Conservation (phyloP, 2,888 invertebrate genomes). For the Scrobipalpa costella region DNA sequence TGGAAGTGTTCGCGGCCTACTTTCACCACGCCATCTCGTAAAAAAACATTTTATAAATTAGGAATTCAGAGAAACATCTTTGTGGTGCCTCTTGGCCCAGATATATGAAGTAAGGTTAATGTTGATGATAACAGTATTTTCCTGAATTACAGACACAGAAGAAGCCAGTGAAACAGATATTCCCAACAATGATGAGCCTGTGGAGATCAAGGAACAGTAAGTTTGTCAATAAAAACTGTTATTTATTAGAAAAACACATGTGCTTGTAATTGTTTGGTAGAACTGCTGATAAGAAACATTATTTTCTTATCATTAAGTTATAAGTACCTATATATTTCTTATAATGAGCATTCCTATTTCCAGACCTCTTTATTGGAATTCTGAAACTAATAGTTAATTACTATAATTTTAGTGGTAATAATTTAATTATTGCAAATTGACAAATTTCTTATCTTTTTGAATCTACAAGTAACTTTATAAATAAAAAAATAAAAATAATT, state of each 20-base stretch:
- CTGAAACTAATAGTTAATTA: too few species aligned
- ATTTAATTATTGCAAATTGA: too few species aligned
- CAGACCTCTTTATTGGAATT: too few species aligned
- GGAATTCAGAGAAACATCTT: constrained; percentile 4
- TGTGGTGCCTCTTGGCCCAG: constrained; percentile 5
- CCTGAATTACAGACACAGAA: constrained; percentile 88
- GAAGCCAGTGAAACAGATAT: constrained; percentile 98
- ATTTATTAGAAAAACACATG: neutral
- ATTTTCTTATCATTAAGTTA: neutral
- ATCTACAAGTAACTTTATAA: too few species aligned
- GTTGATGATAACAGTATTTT: constrained; percentile 5
- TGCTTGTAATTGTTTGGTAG: neutral
- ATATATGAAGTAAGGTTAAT: neutral
- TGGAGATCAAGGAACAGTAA: constrained; percentile 94
- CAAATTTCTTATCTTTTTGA: too few species aligned
- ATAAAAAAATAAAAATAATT: too few species aligned
- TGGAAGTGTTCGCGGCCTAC: constrained; percentile 51
- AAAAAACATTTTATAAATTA: constrained; percentile 16
- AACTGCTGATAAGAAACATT: constrained; percentile 4
- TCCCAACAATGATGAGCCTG: constrained; percentile 89
- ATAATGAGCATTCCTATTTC: neutral
- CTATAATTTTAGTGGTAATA: too few species aligned
- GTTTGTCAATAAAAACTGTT: constrained; percentile 45
- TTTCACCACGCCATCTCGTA: constrained; percentile 53
- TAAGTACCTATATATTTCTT: neutral